phyloP scores from a whole-genome alignment of 2,113 vertebrate genomes.

The Rutilus rutilus region DNA sequence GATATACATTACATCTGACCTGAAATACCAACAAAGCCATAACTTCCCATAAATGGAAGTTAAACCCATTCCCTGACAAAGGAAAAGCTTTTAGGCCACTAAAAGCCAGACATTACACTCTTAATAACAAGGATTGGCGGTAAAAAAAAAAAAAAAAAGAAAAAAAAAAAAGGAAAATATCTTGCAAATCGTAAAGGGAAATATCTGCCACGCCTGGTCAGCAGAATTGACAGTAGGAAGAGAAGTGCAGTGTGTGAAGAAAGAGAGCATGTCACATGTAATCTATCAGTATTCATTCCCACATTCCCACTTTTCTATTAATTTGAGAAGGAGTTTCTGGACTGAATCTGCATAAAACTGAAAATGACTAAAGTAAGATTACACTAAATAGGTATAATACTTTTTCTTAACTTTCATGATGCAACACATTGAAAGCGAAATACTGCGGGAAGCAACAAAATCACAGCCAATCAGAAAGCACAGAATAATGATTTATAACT shows the following conservation, averaged over 20 bases:
- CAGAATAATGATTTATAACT: not conserved
- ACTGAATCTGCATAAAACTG: constrained; percentile 10
- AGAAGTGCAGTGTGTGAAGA: not conserved
- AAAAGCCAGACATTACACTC: constrained; percentile 57
- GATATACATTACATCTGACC: constrained; percentile 34
- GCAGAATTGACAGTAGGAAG: not conserved
- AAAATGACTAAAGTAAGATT: not conserved
- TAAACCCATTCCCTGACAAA: constrained; percentile 51
- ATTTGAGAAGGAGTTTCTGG: not conserved
- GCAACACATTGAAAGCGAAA: not conserved
- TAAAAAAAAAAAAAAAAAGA: not conserved
- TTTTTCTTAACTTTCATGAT: not conserved
- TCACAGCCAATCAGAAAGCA: not conserved
- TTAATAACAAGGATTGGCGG: constrained; percentile 46
- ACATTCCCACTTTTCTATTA: not conserved
- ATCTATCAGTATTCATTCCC: not conserved
- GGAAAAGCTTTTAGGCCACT: constrained; percentile 52
- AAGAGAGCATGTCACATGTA: not conserved
- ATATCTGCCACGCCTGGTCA: not conserved
- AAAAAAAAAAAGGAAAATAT: constrained; percentile 28
- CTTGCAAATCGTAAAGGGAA: not conserved
- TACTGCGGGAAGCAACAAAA: not conserved
- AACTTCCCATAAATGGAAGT: constrained; percentile 34
- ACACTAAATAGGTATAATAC: not conserved
- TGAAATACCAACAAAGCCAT: constrained; percentile 24